phyloP scores from a whole-genome alignment of 2,797 vertebrate species.

The Amblyraja radiata region DNA sequence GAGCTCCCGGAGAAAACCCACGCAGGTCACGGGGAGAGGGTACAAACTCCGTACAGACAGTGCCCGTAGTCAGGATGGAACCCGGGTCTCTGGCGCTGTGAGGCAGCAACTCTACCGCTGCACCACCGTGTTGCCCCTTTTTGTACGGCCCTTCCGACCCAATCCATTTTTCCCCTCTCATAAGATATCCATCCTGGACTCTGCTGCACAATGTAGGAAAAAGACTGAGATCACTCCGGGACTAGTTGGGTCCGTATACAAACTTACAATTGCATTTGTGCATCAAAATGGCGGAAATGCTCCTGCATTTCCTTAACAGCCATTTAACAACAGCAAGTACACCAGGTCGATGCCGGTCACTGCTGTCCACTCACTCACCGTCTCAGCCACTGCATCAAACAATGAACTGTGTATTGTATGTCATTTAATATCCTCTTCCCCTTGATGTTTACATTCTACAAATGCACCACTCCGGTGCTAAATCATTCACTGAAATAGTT shows the following conservation, averaged over 20 bases:
- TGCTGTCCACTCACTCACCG: background rate
- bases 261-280: background rate
- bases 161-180: background rate
- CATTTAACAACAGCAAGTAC: background rate
- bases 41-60: too few relatives aligned
- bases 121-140: background rate
- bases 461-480: background rate
- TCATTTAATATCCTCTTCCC: background rate
- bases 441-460: constrained; percentile 18
- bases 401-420: background rate
- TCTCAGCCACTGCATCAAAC: background rate
- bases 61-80: too few relatives aligned
- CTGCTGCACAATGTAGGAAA: background rate
- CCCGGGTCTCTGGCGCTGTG: too few relatives aligned
- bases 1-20: too few relatives aligned
- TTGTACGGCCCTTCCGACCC: background rate
- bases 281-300: background rate
- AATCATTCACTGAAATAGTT: background rate
- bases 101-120: too few relatives aligned
- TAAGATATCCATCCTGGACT: background rate
- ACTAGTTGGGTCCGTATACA: background rate
- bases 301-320: background rate
- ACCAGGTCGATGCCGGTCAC: background rate
- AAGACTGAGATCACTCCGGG: background rate
- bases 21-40: too few relatives aligned